Evolutionary conservation across 2,888 invertebrate genomes (phyloP).

Genomic region (Hyles lineata): DNA sequence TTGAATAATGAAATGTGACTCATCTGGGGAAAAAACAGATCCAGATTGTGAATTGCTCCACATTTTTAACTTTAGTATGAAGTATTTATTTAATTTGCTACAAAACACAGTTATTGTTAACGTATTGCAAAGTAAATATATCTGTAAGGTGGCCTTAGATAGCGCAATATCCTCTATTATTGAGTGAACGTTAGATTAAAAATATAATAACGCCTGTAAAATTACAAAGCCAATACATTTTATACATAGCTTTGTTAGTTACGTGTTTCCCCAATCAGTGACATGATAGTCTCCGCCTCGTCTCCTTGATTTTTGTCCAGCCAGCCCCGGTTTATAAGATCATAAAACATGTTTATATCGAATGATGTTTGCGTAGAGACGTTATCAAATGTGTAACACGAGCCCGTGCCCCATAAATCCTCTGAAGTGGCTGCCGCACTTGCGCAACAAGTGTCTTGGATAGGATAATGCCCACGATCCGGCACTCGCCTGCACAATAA

Average conservation of each 20-base stretch:
- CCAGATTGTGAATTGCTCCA: neutral
- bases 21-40: conserved; percentile 1
- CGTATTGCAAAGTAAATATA: conserved; percentile 6
- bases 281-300: neutral
- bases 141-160: neutral
- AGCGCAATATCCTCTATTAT: neutral
- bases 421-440: conserved; percentile 68
- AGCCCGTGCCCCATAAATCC: conserved; percentile 76
- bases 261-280: too few species aligned
- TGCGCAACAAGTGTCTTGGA: conserved; percentile 74
- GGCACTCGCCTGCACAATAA: conserved; percentile 44
- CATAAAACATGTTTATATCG: conserved; percentile 62
- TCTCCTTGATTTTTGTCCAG: neutral
- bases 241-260: neutral
- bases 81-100: conserved; percentile 1
- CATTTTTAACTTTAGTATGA: neutral
- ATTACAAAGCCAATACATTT: neutral
- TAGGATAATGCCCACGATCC: conserved; percentile 59
- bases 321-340: conserved; percentile 34
- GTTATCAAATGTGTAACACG: conserved; percentile 76
- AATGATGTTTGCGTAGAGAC: conserved; percentile 63
- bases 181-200: neutral
- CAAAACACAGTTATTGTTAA: conserved; percentile 1
- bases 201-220: neutral
- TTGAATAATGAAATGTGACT: conserved; percentile 7